Evolutionary conservation across 2,113 vertebrate genomes (phyloP), one percentile per base, ranked within the genome.

Genomic region (Microcebus tavaratra): DNA sequence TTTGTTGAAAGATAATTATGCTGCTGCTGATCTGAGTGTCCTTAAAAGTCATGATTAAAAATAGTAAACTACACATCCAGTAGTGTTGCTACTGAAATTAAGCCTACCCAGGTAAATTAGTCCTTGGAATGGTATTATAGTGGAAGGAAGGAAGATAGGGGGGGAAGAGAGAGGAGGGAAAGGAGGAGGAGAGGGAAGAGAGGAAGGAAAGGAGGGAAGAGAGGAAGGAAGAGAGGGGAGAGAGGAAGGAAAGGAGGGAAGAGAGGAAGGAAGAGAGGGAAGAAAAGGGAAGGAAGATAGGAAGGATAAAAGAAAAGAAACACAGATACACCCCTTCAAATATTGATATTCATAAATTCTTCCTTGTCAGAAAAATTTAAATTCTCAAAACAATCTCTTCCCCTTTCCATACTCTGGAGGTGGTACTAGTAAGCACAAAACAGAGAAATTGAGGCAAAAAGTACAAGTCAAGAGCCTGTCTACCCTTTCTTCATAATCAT

Each of bases 31-130:
- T 90, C 75, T 94, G 31, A 80, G 95, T 70, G 55, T 94, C 88
- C 76, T 96, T 90, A 92, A 76, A 90, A 95, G 34, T 94, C 59
- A 65, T 88, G 29, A 94, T 72, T 92, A 95, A 91, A 92, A 92
- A 80, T 5, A 90, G 70, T 82, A 88, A 95, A 92, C 61, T 96
- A 72, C 48, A 90, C 20, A 92, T 67, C 88, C 42, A 75, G 4
- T 48, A 63, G 8, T 20, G 67, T 4, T 59, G 63, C 45, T 91
- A 27, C 4, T 36, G 31, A 87, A 94, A 97, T 88, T 57, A 96
- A 88, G 68, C 36, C 55, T 85, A 84, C 27, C 31, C 27, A 63
- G 53, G 48, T 82, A 85, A 96, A 79, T 91, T 29, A n/a, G 36
- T 48, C 48, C 18, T 61, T 81, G 31, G 29, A 67, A 55, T 67